phyloP scores from a whole-genome alignment of 2,797 vertebrate species.

The Gymnodraco acuticeps region DNA sequence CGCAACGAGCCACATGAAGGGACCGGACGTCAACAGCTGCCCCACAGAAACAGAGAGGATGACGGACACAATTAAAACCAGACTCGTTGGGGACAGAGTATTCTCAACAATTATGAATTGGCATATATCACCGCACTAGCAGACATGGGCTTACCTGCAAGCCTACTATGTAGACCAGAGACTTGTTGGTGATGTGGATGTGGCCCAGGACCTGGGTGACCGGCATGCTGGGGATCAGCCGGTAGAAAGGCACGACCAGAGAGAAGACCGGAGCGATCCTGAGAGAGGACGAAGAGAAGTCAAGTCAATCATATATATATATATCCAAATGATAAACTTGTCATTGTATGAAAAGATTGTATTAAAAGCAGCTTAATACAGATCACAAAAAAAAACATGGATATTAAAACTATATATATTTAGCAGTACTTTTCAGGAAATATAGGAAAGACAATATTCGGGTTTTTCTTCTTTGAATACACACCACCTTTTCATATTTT shows the following conservation, averaged over 20 bases:
- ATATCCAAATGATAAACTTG: neutral
- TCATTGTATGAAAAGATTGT: neutral
- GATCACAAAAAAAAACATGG: neutral
- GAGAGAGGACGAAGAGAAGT: conserved; percentile 18
- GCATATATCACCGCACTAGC: neutral
- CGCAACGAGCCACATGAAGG: conserved; percentile 95
- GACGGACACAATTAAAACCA: neutral
- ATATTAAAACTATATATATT: neutral
- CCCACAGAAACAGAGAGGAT: conserved; percentile 54
- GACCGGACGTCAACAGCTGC: conserved; percentile 94
- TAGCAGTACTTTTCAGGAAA: too few relatives aligned
- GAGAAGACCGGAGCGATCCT: conserved; percentile 95
- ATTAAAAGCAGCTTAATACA: neutral
- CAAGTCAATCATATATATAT: neutral
- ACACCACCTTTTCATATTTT: neutral
- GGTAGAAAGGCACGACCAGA: conserved; percentile 97
- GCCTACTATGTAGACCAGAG: conserved; percentile 92
- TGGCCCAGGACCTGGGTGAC: conserved; percentile 93
- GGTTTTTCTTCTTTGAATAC: too few relatives aligned
- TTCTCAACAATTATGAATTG: neutral
- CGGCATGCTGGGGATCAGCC: conserved; percentile 92
- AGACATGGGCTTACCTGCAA: conserved; percentile 69
- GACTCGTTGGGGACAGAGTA: neutral
- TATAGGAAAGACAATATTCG: too few relatives aligned
- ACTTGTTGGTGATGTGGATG: conserved; percentile 96